phyloP scores from a whole-genome alignment of 2,113 vertebrate species.

The Illadopsis cleaveri region DNA sequence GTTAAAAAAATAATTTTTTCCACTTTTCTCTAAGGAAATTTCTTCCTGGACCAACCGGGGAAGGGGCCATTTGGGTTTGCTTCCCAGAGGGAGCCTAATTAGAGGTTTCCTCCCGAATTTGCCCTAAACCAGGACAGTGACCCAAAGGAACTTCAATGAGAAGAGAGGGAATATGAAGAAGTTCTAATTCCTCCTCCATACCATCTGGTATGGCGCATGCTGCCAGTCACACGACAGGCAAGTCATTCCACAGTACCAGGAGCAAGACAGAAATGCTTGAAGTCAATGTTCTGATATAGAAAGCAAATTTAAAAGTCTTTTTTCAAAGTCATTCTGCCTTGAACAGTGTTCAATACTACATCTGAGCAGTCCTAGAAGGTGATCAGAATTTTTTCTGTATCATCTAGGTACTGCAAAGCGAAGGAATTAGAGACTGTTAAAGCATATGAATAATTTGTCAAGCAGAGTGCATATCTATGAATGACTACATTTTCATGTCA shows the following conservation, averaged over 20 bases:
- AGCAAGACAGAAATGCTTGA: neutral
- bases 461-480: neutral
- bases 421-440: neutral
- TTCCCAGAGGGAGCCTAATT: no score
- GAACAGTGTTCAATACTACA: neutral
- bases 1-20: no score
- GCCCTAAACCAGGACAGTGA: neutral
- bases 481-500: neutral
- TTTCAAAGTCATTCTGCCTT: neutral
- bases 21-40: no score
- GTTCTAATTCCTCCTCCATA: neutral
- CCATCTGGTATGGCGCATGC: neutral
- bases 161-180: neutral
- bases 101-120: no score
- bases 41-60: no score
- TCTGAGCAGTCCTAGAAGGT: neutral
- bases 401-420: neutral
- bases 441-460: neutral
- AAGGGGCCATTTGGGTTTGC: no score
- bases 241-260: neutral
- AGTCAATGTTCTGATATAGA: neutral
- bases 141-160: neutral
- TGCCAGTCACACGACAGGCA: neutral
- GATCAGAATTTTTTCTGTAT: neutral
- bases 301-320: neutral